Evolutionary conservation across 1,140 invertebrate genomes (phyloP).

Genomic region (Geopemphigus sp.): DNA sequence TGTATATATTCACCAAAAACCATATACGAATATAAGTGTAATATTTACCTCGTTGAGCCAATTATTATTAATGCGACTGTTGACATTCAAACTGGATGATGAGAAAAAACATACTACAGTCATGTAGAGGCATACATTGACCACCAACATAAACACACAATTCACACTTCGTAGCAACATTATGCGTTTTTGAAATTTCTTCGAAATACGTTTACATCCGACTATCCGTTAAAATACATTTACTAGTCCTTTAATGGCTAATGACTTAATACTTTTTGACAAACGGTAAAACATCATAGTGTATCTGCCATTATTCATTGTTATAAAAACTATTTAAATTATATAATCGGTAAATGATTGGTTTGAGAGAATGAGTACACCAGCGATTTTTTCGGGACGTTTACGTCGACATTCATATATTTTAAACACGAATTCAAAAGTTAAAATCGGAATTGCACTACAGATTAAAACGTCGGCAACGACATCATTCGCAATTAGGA

Average conservation of each 20-base stretch:
- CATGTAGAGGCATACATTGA: conserved; percentile 31
- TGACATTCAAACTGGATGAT: not conserved
- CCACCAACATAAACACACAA: conserved; percentile 10
- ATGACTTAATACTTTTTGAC: too few species aligned
- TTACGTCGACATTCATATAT: too few species aligned
- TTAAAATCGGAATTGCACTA: not conserved
- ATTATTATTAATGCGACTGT: conserved; percentile 11
- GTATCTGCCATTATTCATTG: not conserved
- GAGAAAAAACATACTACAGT: conserved; percentile 32
- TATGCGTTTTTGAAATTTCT: not conserved
- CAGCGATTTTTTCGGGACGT: too few species aligned
- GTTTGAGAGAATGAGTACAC: too few species aligned
- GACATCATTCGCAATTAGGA: not conserved
- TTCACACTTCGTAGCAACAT: not conserved
- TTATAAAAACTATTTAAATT: not conserved
- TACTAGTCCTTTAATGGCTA: not conserved
- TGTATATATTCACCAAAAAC: too few species aligned
- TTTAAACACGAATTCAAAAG: too few species aligned
- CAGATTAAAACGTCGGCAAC: not conserved
- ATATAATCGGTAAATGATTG: not conserved
- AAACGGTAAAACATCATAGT: not conserved
- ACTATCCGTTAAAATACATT: not conserved
- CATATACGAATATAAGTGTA: too few species aligned
- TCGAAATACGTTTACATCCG: too few species aligned
- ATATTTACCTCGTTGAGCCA: conserved; percentile 42